Conservation (phyloP, 2,888 invertebrate genomes). For the Drosophila melanosoma region DNA sequence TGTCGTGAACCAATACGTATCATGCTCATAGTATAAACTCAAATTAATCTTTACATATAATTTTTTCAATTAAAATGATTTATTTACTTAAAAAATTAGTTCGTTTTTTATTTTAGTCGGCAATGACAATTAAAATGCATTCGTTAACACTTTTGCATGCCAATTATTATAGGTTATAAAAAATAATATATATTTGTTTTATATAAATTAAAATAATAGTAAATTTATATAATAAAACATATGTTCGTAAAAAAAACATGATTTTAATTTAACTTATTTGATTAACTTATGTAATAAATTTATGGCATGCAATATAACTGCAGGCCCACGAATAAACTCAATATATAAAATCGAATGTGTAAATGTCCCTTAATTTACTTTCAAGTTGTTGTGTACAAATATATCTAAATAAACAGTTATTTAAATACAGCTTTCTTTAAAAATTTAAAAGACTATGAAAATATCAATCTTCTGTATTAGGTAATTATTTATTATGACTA, state of each 20-base stretch:
- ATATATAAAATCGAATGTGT: neutral
- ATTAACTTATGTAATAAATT: neutral
- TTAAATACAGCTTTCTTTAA: neutral
- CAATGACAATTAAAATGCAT: slow-evolving; percentile 2
- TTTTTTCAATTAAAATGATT: neutral
- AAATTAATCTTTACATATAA: neutral
- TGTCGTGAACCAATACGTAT: neutral
- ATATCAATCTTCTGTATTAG: neutral
- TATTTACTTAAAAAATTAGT: neutral
- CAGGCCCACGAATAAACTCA: neutral
- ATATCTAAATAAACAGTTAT: neutral
- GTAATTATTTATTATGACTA: neutral
- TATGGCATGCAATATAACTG: neutral
- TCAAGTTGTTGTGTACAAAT: neutral
- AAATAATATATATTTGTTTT: neutral
- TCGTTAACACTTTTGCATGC: neutral
- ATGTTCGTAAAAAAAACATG: neutral
- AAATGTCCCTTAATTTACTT: neutral
- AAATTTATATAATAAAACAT: neutral
- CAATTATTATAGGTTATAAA: neutral
- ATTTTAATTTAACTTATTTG: neutral
- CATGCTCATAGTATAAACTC: neutral
- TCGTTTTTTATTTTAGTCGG: neutral
- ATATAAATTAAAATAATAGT: neutral
- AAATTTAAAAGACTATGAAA: neutral